Evolutionary conservation across 2,888 invertebrate species (phyloP).

Genomic region (Ariolimax columbianus): DNA sequence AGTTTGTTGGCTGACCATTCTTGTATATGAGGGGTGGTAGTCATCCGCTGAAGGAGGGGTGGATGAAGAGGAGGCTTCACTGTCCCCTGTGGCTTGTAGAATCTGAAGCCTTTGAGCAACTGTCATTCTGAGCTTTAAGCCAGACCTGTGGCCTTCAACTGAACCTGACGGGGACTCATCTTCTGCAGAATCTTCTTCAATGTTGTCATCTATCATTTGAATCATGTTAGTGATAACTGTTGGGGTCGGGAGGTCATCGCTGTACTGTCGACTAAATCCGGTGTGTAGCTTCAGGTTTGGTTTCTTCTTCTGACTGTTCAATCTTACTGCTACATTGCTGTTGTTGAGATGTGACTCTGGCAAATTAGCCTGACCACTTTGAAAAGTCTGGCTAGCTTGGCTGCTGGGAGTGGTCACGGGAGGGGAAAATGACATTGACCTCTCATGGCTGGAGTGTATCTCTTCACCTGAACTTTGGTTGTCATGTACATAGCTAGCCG

Average conservation of each 20-base stretch:
- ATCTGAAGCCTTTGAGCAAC: slow-evolving; percentile 45
- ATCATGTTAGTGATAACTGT: slow-evolving; percentile 71
- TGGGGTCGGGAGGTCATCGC: slow-evolving; percentile 72
- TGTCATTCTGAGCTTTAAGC: slow-evolving; percentile 38
- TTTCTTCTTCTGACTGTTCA: slow-evolving; percentile 37
- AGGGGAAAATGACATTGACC: slow-evolving; percentile 43
- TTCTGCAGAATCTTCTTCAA: slow-evolving; percentile 59
- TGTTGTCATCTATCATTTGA: slow-evolving; percentile 71
- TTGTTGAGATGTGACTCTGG: background rate
- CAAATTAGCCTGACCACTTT: background rate
- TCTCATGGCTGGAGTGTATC: slow-evolving; percentile 39
- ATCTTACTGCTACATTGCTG: slow-evolving; percentile 31
- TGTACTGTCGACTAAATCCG: slow-evolving; percentile 72
- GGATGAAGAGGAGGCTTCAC: slow-evolving; percentile 47
- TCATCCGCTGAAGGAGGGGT: slow-evolving; percentile 44
- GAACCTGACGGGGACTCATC: slow-evolving; percentile 52
- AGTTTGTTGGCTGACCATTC: slow-evolving; percentile 56
- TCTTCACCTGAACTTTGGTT: slow-evolving; percentile 38
- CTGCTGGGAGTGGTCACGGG: background rate
- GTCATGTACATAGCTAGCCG: slow-evolving; percentile 32
- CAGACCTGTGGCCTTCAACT: background rate
- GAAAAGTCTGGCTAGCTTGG: background rate
- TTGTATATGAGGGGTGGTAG: slow-evolving; percentile 59
- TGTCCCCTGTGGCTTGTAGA: slow-evolving; percentile 30
- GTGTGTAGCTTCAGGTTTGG: slow-evolving; percentile 61